A percentile compares a stretch with the other conserved stretches of the same genome.
These are phyloP conservation scores for Silvanus unidentatus DNA, from an alignment of 2,888 invertebrate species.

Conservation along the genomic window DNA sequence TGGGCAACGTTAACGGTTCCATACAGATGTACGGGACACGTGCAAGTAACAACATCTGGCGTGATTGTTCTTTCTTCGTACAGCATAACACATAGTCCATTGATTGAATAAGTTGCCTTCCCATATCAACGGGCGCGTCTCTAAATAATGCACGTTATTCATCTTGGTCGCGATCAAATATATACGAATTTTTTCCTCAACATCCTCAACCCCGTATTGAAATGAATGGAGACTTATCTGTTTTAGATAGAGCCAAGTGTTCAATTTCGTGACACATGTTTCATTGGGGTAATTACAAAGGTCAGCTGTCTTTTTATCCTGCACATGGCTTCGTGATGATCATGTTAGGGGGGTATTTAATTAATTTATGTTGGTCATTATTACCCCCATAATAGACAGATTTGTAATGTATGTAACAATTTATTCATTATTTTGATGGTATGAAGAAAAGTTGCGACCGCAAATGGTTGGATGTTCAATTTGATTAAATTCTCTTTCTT, in stretches of 20 bases:
- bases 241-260: slow-evolving; percentile 14
- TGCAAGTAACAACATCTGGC: slow-evolving; percentile 34
- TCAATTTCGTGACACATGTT: slow-evolving; percentile 20
- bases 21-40: slow-evolving; percentile 35
- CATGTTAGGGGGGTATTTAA: slow-evolving; percentile 20
- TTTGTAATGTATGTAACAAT: slow-evolving; percentile 7
- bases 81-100: slow-evolving; percentile 20
- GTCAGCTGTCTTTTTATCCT: slow-evolving; percentile 27
- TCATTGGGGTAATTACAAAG: slow-evolving; percentile 27
- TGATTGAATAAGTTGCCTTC: slow-evolving; percentile 19
- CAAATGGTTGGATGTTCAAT: too few species aligned
- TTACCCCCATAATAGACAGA: slow-evolving; percentile 29
- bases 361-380: slow-evolving; percentile 29
- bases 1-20: slow-evolving; percentile 31
- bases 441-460: too few species aligned
- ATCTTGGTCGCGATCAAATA: slow-evolving; percentile 6
- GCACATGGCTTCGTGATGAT: slow-evolving; percentile 21
- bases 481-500: background rate
- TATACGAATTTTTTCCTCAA: too few species aligned
- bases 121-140: slow-evolving; percentile 7
- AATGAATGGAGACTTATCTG: too few species aligned
- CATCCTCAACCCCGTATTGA: too few species aligned
- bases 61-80: slow-evolving; percentile 27
- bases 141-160: slow-evolving; percentile 20
- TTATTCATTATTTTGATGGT: too few species aligned